phyloP scores from a whole-genome alignment of 2,797 vertebrate genomes.

The Amblyraja radiata region DNA sequence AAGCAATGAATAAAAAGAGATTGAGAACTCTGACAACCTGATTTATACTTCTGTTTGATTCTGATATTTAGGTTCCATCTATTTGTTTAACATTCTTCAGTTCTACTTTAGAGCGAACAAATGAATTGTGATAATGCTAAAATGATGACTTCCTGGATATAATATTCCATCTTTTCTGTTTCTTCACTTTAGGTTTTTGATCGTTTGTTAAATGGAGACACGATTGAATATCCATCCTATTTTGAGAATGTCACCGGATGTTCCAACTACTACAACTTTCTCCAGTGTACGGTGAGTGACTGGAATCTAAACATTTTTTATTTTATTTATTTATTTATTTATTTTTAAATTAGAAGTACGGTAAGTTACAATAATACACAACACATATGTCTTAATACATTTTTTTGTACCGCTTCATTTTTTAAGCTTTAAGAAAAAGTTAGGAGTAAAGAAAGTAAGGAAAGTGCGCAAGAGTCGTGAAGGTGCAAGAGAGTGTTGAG shows the following conservation, averaged over 20 bases:
- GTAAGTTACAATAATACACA: no score
- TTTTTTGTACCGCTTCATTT: no score
- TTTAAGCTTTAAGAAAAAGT: no score
- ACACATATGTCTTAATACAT: no score
- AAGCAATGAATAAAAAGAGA: background rate
- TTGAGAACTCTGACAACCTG: background rate
- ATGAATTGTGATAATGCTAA: background rate
- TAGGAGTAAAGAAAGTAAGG: no score
- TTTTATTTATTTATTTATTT: no score
- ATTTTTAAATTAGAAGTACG: no score
- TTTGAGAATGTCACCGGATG: conserved; percentile 74
- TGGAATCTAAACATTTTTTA: background rate
- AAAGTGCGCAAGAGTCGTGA: no score
- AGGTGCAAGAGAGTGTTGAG: no score
- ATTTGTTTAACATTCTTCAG: background rate
- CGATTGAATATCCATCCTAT: conserved; percentile 59
- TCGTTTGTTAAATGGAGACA: conserved; percentile 63
- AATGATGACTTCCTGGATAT: background rate
- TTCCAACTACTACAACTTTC: conserved; percentile 69
- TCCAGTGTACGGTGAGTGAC: conserved; percentile 64
- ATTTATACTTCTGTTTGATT: background rate
- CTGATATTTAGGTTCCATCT: background rate
- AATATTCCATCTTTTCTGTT: conserved; percentile 25
- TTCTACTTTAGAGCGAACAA: background rate
- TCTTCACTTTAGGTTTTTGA: conserved; percentile 62